Conservation (phyloP, 2,113 vertebrate species). For the Ovis aries region ARS-UI_Ramb_v3.0 NC_056059.1:56523001-56523500, state of each 20-base stretch:
- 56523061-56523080: not conserved
- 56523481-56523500: not conserved
- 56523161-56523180: not conserved
- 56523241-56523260: not conserved
- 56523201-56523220: not conserved
- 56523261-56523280: not conserved
- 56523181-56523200: not conserved
- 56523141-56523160: not conserved
- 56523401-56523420: not conserved
- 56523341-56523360: not conserved
- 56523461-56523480: not conserved
- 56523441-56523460: not conserved
- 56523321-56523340: not conserved
- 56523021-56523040: not conserved
- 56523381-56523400: not conserved
- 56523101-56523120: not conserved
- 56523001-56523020: not conserved
- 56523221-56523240: not conserved
- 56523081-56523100: not conserved
- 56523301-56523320: not conserved
- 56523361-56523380: not conserved
- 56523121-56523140: not conserved
- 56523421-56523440: not conserved
- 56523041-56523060: not conserved
- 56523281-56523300: not conserved